Base-by-base conservation (phyloP, 2,113 vertebrate genomes). In the Callaeas wilsoni region DNA sequence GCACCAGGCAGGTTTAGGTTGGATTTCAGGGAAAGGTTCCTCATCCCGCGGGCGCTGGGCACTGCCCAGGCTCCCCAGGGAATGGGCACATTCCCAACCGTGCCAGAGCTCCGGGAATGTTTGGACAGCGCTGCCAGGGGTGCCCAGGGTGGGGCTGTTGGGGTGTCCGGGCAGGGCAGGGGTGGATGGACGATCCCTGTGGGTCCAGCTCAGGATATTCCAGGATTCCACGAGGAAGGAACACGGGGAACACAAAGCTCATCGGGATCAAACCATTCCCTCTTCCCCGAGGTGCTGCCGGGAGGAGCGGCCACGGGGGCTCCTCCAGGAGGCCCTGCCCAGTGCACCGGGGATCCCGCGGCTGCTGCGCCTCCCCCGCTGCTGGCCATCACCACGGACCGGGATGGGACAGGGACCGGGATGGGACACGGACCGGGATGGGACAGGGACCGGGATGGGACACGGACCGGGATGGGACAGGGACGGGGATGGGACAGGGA, bases 381-480 rank as follows among this genome's bases (percentile, higher is more conserved):
- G 37, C 13, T 21, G 55, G 97, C 96, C 98, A 97, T 90, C 97
- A 97, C 97, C 98, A 97, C 83, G 97, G 97, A n/a, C n/a, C n/a
- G n/a, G n/a, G n/a, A n/a, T n/a, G n/a, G n/a, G n/a, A n/a, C n/a
- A n/a, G n/a, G n/a, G n/a, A n/a, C n/a, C n/a, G n/a, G n/a, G n/a
- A n/a, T n/a, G n/a, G n/a, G n/a, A n/a, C n/a, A n/a, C n/a, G n/a
- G n/a, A n/a, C n/a, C n/a, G n/a, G n/a, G n/a, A n/a, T n/a, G n/a
- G n/a, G n/a, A n/a, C n/a, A n/a, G n/a, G n/a, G n/a, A n/a, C n/a
- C n/a, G n/a, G n/a, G n/a, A n/a, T n/a, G n/a, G n/a, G n/a, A n/a
- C n/a, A n/a, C n/a, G n/a, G n/a, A n/a, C n/a, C n/a, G n/a, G n/a
- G n/a, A n/a, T n/a, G n/a, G n/a, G n/a, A n/a, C n/a, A n/a, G n/a